Evolutionary conservation across 2,113 vertebrate genomes (phyloP).

Genomic region (Diadophis punctatus): DNA sequence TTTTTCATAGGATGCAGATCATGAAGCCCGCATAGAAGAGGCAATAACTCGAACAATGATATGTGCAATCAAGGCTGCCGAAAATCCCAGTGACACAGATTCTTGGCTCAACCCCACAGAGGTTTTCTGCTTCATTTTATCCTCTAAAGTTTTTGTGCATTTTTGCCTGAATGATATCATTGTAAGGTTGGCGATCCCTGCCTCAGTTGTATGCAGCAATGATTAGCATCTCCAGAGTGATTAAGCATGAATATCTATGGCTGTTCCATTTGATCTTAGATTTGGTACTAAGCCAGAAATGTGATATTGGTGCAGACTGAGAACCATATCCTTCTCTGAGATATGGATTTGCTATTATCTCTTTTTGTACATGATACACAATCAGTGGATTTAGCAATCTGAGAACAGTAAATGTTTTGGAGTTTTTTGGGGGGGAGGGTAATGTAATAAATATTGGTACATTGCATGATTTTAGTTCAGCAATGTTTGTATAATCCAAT

Average conservation of each 20-base stretch:
- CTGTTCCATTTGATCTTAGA: neutral
- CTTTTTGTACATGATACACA: neutral
- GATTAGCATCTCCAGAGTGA: neutral
- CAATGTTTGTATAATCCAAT: neutral
- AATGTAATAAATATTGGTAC: neutral
- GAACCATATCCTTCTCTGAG: neutral
- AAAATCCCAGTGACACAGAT: conserved; percentile 63
- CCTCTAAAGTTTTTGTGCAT: neutral
- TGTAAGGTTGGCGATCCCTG: conserved; percentile 18
- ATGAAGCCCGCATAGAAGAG: conserved; percentile 83
- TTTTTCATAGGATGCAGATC: conserved; percentile 79
- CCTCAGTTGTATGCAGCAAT: conserved; percentile 1
- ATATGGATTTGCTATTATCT: neutral
- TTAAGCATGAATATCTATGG: neutral
- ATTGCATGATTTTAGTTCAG: neutral
- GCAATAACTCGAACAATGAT: conserved; percentile 84
- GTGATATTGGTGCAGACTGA: neutral
- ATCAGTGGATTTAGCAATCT: neutral
- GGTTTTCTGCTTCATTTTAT: conserved; percentile 56
- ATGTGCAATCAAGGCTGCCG: conserved; percentile 81
- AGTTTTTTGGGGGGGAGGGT: neutral
- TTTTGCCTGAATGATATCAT: conserved; percentile 30
- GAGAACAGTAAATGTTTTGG: neutral
- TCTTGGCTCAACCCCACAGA: conserved; percentile 94
- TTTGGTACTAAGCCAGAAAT: neutral